Base-by-base conservation (phyloP, 2,113 vertebrate species). In the Hiodon alosoides region DNA sequence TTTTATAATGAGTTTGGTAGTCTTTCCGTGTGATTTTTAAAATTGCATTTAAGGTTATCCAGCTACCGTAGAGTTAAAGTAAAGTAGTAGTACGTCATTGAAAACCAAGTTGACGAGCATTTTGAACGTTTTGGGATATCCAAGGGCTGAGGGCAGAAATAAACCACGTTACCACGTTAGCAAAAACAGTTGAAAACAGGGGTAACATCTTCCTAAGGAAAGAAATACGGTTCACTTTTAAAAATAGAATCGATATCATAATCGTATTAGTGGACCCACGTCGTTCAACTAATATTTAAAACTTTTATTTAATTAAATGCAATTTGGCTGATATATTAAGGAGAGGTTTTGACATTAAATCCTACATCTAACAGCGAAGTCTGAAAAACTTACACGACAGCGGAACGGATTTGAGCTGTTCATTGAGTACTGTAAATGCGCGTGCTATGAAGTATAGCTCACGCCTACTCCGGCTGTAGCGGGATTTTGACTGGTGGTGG, bases 31-130 rank as follows among this genome's bases (percentile, higher is more conserved):
- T 54, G 31, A 31, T n/a, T 47, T 51, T 69, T 69, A 52, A 52
- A 53, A n/a, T 58, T 66, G 72, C 72, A 16, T 55, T 73, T 31
- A 54, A 62, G 16, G 16, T 69, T 31, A 53, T 50, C 67, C 55
- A 53, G 74, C 47, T 64, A 70, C 68, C 16, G 48, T 50, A 54
- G 60, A 69, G 59, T 65, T 70, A 71, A 62, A 51, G 67, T 73
- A 74, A 67, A 60, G 67, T 46, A 54, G 46, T 74, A 54, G 5
- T 71, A 78, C 60, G 72, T 74, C 72, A 70, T 66, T 48, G 50
- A 59, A 31, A 53, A 66, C n/a, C 47, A 53, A 52, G 74, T 53
- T 9, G 53, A 76, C 51, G 64, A 46, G 17, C 48, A 46, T 59
- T 58, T 31, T 46, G 46, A 75, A 46, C 4, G 47, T 14, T 16